These are phyloP conservation scores for Axis porcinus DNA, from an alignment of 2,113 vertebrate genomes.

Conservation along the genomic window DNA sequence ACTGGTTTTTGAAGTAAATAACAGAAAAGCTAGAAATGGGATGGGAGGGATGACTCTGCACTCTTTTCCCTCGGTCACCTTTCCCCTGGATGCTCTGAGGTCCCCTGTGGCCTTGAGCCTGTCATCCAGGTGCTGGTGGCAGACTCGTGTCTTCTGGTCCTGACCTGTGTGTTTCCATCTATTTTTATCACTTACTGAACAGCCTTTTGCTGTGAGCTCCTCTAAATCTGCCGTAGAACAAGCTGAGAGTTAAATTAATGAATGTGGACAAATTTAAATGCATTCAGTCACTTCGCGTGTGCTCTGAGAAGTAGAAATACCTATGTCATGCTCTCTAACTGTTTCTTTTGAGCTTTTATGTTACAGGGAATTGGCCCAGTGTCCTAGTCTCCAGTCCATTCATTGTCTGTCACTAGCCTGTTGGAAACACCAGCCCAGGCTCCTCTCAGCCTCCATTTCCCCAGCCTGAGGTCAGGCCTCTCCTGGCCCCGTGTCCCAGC, in stretches of 20 bases:
- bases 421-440: background rate
- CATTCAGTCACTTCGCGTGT: background rate
- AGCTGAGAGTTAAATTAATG: background rate
- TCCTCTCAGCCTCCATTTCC: background rate
- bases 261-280: conserved; percentile 1
- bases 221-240: background rate
- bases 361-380: background rate
- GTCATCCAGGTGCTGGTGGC: background rate
- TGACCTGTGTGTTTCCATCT: background rate
- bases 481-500: background rate
- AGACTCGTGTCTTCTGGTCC: background rate
- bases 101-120: no score
- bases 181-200: background rate
- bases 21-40: background rate
- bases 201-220: background rate
- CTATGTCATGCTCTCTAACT: background rate
- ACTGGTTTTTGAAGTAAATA: background rate
- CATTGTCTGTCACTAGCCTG: background rate
- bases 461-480: background rate
- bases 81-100: background rate
- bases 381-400: background rate
- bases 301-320: background rate
- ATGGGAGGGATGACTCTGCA: background rate
- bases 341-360: background rate
- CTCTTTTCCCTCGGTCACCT: background rate